Percentiles rank a stretch among this genome's conserved stretches.
Evolutionary conservation across 2,888 invertebrate species (phyloP).

Genomic region (Syrphus vitripennis): DNA sequence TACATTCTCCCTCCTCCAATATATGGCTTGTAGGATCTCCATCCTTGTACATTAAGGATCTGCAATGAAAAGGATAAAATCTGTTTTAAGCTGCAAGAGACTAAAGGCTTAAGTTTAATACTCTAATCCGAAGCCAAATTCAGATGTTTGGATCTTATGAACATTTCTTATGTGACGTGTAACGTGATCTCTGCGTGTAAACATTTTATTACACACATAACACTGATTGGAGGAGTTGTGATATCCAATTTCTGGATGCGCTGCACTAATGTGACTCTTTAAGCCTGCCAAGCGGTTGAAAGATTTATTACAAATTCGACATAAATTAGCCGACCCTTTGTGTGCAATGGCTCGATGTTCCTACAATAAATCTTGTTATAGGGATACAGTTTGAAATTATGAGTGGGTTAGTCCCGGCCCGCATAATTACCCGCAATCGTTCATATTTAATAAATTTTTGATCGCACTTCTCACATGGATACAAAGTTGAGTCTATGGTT

Average conservation of each 20-base stretch:
- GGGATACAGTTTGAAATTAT: background rate
- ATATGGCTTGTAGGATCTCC: background rate
- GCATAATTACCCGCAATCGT: conserved; percentile 71
- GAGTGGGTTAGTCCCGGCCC: too few species aligned
- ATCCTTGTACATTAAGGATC: background rate
- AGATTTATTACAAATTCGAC: conserved; percentile 81
- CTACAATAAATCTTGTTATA: background rate
- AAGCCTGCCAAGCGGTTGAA: conserved; percentile 81
- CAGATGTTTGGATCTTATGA: background rate
- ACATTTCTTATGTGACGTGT: conserved; percentile 10
- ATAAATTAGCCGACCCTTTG: conserved; percentile 74
- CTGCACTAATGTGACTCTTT: conserved; percentile 78
- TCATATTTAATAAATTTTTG: conserved; percentile 75
- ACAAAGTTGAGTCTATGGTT: conserved; percentile 75
- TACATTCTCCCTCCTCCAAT: background rate
- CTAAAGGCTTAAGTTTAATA: background rate
- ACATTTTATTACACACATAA: conserved; percentile 81
- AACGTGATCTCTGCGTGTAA: conserved; percentile 76
- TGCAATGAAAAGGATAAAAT: background rate
- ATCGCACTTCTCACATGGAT: conserved; percentile 78
- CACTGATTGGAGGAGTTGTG: conserved; percentile 74
- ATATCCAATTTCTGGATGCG: conserved; percentile 72
- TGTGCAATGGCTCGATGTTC: conserved; percentile 75
- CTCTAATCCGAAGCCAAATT: background rate
- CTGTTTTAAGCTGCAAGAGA: background rate